Evolutionary conservation across 2,797 vertebrate genomes (phyloP).

Genomic region (Cyprinodon diabolis): DNA sequence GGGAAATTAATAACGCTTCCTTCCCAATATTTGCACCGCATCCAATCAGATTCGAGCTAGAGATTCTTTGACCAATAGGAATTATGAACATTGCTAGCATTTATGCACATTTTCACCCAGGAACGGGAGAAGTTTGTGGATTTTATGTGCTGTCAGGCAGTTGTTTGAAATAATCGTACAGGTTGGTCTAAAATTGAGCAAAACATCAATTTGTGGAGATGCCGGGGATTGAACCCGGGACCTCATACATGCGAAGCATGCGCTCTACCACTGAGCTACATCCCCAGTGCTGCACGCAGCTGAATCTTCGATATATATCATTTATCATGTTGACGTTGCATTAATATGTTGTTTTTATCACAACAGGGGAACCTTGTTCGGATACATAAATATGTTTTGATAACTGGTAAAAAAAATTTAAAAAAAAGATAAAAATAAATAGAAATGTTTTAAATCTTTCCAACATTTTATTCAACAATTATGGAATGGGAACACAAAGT

Average conservation of each 20-base stretch:
- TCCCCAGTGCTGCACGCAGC: constrained; percentile 55
- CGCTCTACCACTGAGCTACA: constrained; percentile 86
- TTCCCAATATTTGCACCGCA: not conserved
- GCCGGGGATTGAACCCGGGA: constrained; percentile 85
- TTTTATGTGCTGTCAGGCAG: too few relatives aligned
- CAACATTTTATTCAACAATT: not conserved
- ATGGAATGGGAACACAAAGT: not conserved
- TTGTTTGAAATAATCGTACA: too few relatives aligned
- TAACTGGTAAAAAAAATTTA: not conserved
- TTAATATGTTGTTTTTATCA: too few relatives aligned
- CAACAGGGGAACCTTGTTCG: too few relatives aligned
- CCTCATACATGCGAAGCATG: constrained; percentile 86
- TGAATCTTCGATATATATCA: not conserved
- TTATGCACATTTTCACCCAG: too few relatives aligned
- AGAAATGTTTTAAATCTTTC: not conserved
- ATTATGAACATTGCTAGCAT: not conserved
- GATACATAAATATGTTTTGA: too few relatives aligned
- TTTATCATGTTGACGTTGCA: too few relatives aligned
- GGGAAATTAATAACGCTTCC: too few relatives aligned
- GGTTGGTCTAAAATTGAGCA: not conserved
- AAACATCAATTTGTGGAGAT: constrained; percentile 62
- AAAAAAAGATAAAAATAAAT: not conserved
- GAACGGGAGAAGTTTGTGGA: too few relatives aligned
- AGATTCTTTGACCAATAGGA: constrained; percentile 42
- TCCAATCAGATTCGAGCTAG: constrained; percentile 52